Conservation (phyloP, 2,888 invertebrate species). For the Augiades crinisus region DNA sequence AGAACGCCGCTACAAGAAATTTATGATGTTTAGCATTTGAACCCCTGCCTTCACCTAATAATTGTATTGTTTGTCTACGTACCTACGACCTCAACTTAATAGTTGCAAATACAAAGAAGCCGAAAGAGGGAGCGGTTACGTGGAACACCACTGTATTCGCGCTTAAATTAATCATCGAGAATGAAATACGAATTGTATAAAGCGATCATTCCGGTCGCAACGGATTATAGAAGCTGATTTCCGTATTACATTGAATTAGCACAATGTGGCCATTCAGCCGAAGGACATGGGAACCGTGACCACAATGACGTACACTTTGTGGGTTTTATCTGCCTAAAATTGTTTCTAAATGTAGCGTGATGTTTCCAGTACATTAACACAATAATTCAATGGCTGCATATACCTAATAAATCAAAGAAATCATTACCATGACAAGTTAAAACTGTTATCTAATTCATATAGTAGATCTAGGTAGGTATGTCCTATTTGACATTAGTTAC, state of each 20-base stretch:
- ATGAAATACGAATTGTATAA: slow-evolving; percentile 1
- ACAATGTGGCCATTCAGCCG: background rate
- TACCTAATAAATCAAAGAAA: too few species aligned
- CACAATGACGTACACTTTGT: slow-evolving; percentile 5
- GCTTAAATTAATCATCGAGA: slow-evolving; percentile 4
- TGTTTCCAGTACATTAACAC: too few species aligned
- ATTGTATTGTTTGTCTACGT: too few species aligned
- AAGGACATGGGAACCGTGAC: slow-evolving; percentile 16
- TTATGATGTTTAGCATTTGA: too few species aligned
- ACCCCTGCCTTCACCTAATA: too few species aligned
- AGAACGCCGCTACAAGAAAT: too few species aligned
- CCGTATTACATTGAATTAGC: slow-evolving; percentile 12
- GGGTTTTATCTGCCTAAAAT: background rate
- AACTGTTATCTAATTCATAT: too few species aligned
- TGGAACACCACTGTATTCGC: background rate
- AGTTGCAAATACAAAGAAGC: background rate
- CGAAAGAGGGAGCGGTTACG: slow-evolving; percentile 1
- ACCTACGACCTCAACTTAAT: background rate
- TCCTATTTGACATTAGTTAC: too few species aligned
- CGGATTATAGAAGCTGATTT: slow-evolving; percentile 12
- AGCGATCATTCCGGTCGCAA: slow-evolving; percentile 1
- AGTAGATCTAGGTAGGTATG: too few species aligned
- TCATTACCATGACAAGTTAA: too few species aligned
- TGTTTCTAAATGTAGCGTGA: too few species aligned
- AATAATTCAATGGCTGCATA: too few species aligned